Percentiles rank a stretch among this genome's conserved stretches.
Evolutionary conservation across 2,113 vertebrate genomes (phyloP).

Genomic region (Hyla sarda): DNA sequence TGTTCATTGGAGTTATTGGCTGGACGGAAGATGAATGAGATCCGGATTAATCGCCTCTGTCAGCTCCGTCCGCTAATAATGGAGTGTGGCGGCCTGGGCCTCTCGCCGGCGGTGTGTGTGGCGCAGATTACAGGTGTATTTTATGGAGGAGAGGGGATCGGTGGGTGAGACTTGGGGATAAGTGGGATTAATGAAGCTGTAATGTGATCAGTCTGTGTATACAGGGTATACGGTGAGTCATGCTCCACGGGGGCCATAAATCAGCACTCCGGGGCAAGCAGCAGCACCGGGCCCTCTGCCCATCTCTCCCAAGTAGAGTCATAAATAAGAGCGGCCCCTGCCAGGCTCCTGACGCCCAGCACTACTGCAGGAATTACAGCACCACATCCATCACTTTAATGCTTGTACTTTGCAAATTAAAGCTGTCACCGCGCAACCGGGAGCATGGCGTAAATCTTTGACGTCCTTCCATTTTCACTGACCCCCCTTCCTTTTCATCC

Average conservation of each 20-base stretch:
- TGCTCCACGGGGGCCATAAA: conserved; percentile 63
- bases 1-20: neutral
- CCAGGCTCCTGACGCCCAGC: conserved; percentile 23
- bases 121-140: conserved; percentile 12
- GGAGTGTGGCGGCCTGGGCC: neutral
- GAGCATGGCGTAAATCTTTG: conserved; percentile 64
- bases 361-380: conserved; percentile 57
- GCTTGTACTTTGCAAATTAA: conserved; percentile 76
- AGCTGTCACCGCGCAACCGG: conserved; percentile 69
- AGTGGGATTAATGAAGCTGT: conserved; percentile 62
- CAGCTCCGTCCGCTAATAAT: too few species aligned
- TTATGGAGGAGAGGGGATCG: neutral
- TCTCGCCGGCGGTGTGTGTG: neutral
- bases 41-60: neutral
- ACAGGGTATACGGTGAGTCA: conserved; percentile 67
- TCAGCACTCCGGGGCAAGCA: conserved; percentile 57
- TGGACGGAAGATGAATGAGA: neutral
- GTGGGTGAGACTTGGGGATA: neutral
- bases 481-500: neutral
- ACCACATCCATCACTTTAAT: conserved; percentile 73
- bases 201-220: conserved; percentile 66
- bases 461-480: conserved; percentile 26
- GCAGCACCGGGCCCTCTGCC: conserved; percentile 62
- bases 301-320: conserved; percentile 63
- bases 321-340: conserved; percentile 71